These are phyloP conservation scores for Sarcophaga peregrina DNA, from an alignment of 1,140 invertebrate species.

Conservation along the genomic window DNA sequence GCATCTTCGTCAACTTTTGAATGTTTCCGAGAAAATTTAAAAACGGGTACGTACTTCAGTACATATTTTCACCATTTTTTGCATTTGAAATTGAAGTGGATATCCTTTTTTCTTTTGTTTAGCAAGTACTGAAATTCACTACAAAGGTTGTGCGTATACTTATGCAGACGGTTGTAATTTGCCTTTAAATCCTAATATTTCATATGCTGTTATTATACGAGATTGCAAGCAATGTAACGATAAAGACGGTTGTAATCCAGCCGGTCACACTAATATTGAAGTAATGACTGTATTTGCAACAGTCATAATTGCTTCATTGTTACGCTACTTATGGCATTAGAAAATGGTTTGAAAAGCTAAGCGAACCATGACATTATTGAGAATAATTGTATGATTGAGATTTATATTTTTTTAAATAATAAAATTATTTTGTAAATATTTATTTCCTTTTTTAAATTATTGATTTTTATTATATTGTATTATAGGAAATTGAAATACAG, in stretches of 20 bases:
- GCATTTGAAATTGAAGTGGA: background rate
- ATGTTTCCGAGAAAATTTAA: constrained; percentile 36
- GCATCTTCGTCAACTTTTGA: background rate
- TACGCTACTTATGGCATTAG: background rate
- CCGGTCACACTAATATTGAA: constrained; percentile 30
- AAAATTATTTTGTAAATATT: too few species aligned
- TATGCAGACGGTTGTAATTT: constrained; percentile 30
- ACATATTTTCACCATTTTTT: too few species aligned
- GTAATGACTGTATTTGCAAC: background rate
- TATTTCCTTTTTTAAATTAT: too few species aligned
- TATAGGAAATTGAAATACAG: too few species aligned
- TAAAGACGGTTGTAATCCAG: constrained; percentile 42
- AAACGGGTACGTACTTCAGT: constrained; percentile 31
- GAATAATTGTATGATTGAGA: background rate
- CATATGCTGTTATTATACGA: background rate
- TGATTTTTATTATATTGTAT: too few species aligned
- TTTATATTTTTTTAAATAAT: background rate
- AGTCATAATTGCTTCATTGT: background rate
- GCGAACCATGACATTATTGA: too few species aligned
- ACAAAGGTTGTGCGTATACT: constrained; percentile 41
- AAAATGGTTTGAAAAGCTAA: too few species aligned
- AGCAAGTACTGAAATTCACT: constrained; percentile 1
- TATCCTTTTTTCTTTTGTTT: background rate
- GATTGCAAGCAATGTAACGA: constrained; percentile 19
- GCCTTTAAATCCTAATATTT: background rate